These are phyloP conservation scores for Ditylenchus dipsaci DNA, from an alignment of 1,140 invertebrate genomes.

Conservation along the genomic window DNA sequence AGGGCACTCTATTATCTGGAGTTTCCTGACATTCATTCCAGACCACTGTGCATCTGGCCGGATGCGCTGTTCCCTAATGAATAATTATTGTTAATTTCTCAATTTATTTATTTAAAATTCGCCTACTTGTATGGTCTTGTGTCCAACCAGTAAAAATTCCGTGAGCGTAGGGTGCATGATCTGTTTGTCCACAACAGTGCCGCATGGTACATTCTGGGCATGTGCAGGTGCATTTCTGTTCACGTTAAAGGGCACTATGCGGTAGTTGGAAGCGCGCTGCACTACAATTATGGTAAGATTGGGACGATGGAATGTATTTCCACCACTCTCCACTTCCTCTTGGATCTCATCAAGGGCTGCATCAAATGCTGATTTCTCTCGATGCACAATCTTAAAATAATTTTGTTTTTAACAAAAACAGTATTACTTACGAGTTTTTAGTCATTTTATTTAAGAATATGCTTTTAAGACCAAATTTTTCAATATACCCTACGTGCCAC, in stretches of 20 bases:
- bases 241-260: constrained; percentile 5
- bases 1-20: neutral
- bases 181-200: constrained; percentile 5
- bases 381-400: neutral
- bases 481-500: too few species aligned
- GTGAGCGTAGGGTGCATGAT: neutral
- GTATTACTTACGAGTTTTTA: too few species aligned
- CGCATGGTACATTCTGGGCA: neutral
- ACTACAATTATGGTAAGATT: constrained; percentile 2
- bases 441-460: too few species aligned
- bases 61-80: constrained; percentile 4
- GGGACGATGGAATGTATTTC: neutral
- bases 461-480: too few species aligned
- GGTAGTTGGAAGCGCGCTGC: constrained; percentile 6
- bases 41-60: neutral
- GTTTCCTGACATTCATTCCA: neutral
- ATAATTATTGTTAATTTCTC: too few species aligned
- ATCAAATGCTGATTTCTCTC: neutral
- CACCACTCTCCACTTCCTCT: neutral
- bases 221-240: neutral
- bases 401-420: too few species aligned
- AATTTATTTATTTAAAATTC: neutral
- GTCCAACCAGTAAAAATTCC: neutral
- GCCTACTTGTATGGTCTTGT: constrained; percentile 9
- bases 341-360: neutral